Percentiles rank a stretch among this genome's conserved stretches.
Conservation (phyloP, 2,797 vertebrate genomes). For the Huso huso region DNA sequence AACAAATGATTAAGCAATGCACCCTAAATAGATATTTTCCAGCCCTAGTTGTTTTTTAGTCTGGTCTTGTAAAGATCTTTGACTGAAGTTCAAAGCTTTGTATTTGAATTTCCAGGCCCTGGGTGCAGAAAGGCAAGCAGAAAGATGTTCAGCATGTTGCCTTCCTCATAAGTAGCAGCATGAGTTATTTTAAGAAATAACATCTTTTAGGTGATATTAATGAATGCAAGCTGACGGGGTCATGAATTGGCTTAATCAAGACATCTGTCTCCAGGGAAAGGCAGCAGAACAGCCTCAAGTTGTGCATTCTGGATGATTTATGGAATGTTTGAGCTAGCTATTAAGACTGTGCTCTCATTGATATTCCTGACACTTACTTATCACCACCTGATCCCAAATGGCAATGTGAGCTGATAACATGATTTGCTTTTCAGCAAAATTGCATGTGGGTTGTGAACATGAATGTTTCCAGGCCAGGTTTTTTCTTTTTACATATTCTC, state of each 20-base stretch:
- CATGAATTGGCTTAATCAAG: conserved; percentile 7
- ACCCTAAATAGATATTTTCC: no score
- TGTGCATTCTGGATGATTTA: conserved; percentile 1
- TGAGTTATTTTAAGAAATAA: conserved; percentile 1
- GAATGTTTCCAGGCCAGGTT: neutral
- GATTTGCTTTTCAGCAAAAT: conserved; percentile 1
- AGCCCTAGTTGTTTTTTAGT: no score
- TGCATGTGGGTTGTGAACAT: neutral
- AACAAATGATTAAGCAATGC: no score
- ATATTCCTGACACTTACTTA: neutral
- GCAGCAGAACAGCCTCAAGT: neutral
- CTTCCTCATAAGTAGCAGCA: neutral
- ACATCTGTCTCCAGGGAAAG: neutral
- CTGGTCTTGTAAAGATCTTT: no score
- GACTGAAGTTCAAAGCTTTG: neutral
- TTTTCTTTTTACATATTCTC: neutral
- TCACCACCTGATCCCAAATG: conserved; percentile 1
- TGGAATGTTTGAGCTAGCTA: neutral
- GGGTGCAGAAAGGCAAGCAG: no score
- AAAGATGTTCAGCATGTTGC: neutral
- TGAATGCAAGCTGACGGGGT: conserved; percentile 8
- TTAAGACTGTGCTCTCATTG: conserved; percentile 6
- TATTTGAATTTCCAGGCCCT: neutral
- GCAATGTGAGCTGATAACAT: conserved; percentile 3
- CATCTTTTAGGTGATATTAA: neutral